Evolutionary conservation across 2,113 vertebrate genomes (phyloP), one percentile per base, ranked within the genome.

Genomic region (Siniperca knerii): DNA sequence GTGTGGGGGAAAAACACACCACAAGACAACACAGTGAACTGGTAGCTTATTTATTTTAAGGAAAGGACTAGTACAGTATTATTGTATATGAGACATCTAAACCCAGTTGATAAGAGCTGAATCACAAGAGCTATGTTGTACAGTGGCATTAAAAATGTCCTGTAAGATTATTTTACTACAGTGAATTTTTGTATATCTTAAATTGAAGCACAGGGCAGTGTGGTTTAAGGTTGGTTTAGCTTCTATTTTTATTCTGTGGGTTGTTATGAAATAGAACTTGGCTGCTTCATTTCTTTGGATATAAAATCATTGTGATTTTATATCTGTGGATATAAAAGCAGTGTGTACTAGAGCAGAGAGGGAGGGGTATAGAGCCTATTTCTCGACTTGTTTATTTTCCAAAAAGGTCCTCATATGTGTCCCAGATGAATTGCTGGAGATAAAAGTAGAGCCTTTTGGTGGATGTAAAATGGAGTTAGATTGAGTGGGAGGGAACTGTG

Each of bases 401-500:
- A 87, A 70, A 87, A 84, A 90, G 81, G 87, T 78, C 84, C 83
- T 86, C 91, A 91, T 77, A 88, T 93, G 90, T 87, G 86, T 93
- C 86, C 85, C 89, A 86, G 85, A 93, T 94, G 92, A 90, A 86
- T 87, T 75, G 77, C 80, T 75, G 40, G 70, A 88, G 85, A 91
- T 90, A 81, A 91, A 93, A 93, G 89, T 80, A 33, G 81, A 85
- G 78, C 40, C 54, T 84, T 92, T 93, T 79, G 80, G 60, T 92
- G 50, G 72, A 87, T 90, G 87, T 88, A 87, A 89, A 93, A 90
- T 79, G 69, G 77, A 92, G 86, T 87, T 21, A 18, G 88, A 92
- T 85, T 87, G 91, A 87, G 84, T 77, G 77, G 92, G 92, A 90
- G 92, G 92, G 92, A 90, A 64, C 84, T 82, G 91, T 84, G 93